These are phyloP conservation scores for Nyctibius grandis DNA, from an alignment of 2,797 vertebrate genomes.

Conservation along the genomic window DNA sequence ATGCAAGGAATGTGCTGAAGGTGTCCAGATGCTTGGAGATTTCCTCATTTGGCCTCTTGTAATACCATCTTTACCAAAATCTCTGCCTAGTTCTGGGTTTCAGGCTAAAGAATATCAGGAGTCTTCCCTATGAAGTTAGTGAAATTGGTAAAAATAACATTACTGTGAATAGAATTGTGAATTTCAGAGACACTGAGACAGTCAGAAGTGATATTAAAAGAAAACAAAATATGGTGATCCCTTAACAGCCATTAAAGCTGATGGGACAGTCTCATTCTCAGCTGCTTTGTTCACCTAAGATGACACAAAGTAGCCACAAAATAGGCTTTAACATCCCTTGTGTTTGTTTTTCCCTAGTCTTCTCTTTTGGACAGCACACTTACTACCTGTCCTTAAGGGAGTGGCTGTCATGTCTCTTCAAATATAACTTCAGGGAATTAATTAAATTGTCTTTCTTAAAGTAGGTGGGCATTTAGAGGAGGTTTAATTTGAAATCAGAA, in stretches of 20 bases:
- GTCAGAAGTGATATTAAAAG: not conserved
- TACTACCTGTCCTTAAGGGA: not conserved
- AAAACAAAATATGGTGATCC: not conserved
- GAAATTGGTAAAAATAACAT: not conserved
- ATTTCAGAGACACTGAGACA: not conserved
- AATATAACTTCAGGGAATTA: not conserved
- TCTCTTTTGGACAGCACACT: not conserved
- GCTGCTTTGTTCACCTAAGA: not conserved
- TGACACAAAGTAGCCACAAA: not conserved
- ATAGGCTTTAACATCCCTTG: not conserved
- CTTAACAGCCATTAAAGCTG: not conserved
- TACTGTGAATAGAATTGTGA: not conserved
- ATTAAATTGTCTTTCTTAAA: not conserved
- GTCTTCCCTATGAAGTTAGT: fast-evolving
- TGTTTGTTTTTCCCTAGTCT: not conserved
- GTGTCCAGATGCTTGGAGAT: not conserved
- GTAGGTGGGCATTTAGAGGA: not conserved
- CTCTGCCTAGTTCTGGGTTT: not conserved
- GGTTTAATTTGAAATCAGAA: not conserved
- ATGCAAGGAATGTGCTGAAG: not conserved
- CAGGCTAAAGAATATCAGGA: not conserved
- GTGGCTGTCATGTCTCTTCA: not conserved
- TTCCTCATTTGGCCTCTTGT: not conserved
- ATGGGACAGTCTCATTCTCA: not conserved
- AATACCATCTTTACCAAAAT: not conserved